Evolutionary conservation across 2,888 invertebrate species (phyloP).

Genomic region (Amiota minor): DNA sequence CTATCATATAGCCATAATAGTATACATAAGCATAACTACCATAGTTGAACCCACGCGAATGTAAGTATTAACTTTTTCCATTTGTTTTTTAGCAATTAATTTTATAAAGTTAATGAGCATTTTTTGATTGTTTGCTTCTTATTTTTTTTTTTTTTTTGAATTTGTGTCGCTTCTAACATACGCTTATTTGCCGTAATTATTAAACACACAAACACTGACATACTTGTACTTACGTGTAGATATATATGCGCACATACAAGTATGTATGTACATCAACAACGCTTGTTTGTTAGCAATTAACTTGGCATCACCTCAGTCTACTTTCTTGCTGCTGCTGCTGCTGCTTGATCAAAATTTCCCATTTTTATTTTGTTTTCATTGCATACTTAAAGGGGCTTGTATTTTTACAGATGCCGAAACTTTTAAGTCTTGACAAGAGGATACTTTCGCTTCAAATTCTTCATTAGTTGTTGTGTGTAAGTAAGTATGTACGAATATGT

Average conservation of each 20-base stretch:
- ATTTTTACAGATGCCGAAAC: not conserved
- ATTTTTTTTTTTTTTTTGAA: not conserved
- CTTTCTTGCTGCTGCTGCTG: not conserved
- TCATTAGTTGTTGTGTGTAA: no score
- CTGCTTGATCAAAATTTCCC: not conserved
- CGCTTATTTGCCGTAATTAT: constrained; percentile 54
- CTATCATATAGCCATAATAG: no score
- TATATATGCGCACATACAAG: not conserved
- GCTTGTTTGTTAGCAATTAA: constrained; percentile 63
- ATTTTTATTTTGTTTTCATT: constrained; percentile 50
- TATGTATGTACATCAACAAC: not conserved
- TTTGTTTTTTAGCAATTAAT: constrained; percentile 57
- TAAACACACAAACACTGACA: constrained; percentile 44
- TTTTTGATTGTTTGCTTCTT: constrained; percentile 1
- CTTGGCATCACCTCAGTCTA: constrained; percentile 51
- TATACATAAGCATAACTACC: no score
- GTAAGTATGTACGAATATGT: no score
- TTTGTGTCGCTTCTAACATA: constrained; percentile 31
- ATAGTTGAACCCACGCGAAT: not conserved
- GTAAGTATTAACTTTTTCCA: not conserved
- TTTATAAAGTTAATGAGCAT: constrained; percentile 65
- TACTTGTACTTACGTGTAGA: constrained; percentile 31
- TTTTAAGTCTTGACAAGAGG: not conserved
- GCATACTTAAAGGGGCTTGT: constrained; percentile 50
- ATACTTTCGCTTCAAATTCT: no score